Conservation (phyloP, 1,140 invertebrate species). For the Anastrepha obliqua region DNA sequence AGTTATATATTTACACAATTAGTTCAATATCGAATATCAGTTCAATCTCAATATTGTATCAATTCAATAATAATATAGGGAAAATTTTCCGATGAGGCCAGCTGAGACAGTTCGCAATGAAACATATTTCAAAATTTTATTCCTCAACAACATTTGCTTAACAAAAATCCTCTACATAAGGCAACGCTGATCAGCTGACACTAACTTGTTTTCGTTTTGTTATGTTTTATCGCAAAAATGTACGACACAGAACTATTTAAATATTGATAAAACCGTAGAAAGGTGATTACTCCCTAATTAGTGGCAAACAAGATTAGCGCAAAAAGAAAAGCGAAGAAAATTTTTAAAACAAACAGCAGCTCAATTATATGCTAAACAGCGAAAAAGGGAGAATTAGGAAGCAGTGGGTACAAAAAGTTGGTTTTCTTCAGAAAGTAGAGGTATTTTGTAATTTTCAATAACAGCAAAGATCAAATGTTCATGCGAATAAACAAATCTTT, state of each 20-base stretch:
- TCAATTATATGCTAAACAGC: background rate
- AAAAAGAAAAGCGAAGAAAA: background rate
- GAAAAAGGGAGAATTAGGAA: background rate
- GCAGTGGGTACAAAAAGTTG: background rate
- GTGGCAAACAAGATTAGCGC: background rate
- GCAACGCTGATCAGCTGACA: slow-evolving; percentile 6
- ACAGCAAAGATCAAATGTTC: background rate
- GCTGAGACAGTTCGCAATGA: too few relatives aligned
- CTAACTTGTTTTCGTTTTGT: slow-evolving; percentile 38
- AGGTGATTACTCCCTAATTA: slow-evolving; percentile 30
- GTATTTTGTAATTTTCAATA: slow-evolving; percentile 29
- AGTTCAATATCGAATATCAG: too few relatives aligned
- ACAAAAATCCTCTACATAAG: background rate
- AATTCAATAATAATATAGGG: too few relatives aligned
- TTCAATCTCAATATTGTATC: too few relatives aligned
- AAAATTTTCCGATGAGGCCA: too few relatives aligned
- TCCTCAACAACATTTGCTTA: background rate
- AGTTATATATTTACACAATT: too few relatives aligned
- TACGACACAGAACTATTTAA: slow-evolving; percentile 36
- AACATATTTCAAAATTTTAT: background rate
- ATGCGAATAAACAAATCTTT: slow-evolving; percentile 10
- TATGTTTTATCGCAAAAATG: slow-evolving; percentile 28
- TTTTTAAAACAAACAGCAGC: background rate
- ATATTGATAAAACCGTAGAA: slow-evolving; percentile 34
- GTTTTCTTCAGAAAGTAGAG: background rate